Base-by-base conservation (phyloP, 2,888 invertebrate species). In the Dione vanillae region DNA sequence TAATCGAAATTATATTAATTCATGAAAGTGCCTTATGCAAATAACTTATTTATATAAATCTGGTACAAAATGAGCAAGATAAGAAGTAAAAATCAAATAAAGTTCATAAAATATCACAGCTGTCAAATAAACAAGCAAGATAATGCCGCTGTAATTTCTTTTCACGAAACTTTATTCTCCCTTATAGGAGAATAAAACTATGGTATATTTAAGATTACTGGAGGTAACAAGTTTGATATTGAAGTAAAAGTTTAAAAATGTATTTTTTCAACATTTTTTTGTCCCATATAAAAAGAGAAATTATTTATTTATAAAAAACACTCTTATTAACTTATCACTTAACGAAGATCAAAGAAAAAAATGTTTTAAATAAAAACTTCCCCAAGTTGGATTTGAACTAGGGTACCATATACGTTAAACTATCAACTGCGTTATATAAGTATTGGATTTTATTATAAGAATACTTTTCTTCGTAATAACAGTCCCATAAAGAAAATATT, bases 71-170 rank as follows among this genome's bases (percentile, higher is more conserved):
- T 35, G 16, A 56, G 37, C 40, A 37, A 40, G 56, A 56, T 56
- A 56, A n/a, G 16, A 40, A 56, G 16, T 56, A 11, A 56, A 0
- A n/a, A 40, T 16, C n/a, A 52, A 52, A 54, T 16, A 40, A 56
- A 56, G 1, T 56, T 56, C 16, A 56, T 56, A 56, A 56, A 40
- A 56, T 40, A 56, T 37, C 9, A 37, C 54, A 37, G 35, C 35
- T 54, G 37, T 37, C 54, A 54, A 54, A 37, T 54, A 37, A 54
- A 54, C 37, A 37, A 35, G 54, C n/a, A 37, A 54, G 54, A 54
- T 54, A 54, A n/a, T 37, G 37, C 10, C 12, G 35, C 54, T 37
- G n/a, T 54, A 37, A 54, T 54, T 37, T 35, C 16, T 37, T 2
- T 16, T 11, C 11, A 1, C 16, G 37, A 16, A 56, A 56, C 16